Evolutionary conservation across 2,888 invertebrate species (phyloP).

Genomic region (Rhogogaster chlorosoma): DNA sequence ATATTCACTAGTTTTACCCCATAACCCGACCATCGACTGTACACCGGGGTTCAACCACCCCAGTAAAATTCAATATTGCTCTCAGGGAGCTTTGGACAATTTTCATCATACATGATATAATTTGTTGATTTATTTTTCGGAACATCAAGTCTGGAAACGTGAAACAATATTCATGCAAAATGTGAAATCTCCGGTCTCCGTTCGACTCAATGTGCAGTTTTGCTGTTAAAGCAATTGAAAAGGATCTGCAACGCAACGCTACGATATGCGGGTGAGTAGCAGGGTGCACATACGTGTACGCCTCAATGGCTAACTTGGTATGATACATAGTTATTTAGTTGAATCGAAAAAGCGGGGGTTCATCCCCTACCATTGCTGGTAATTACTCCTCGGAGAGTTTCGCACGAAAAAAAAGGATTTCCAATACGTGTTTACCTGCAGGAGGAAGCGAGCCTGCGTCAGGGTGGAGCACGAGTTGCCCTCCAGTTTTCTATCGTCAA

Average conservation of each 20-base stretch:
- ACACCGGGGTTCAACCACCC: too few relatives aligned
- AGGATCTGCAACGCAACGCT: background rate
- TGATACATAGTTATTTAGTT: constrained; percentile 27
- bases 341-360: constrained; percentile 22
- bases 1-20: background rate
- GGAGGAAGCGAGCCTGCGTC: background rate
- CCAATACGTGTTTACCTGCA: background rate
- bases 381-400: constrained; percentile 35
- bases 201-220: background rate
- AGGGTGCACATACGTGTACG: background rate
- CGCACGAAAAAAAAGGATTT: background rate
- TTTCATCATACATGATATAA: background rate
- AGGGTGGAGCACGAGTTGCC: background rate
- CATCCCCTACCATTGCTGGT: constrained; percentile 17
- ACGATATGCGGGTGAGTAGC: background rate
- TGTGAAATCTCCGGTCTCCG: background rate
- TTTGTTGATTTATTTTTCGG: background rate
- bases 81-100: background rate
- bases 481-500: background rate
- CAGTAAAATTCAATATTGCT: background rate
- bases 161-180: background rate
- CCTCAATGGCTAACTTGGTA: background rate
- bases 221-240: background rate
- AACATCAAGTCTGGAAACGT: too few relatives aligned
- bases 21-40: background rate